Evolutionary conservation across 1,140 invertebrate species (phyloP), one percentile per base, ranked within the genome.

Genomic region (Pseudomyrmex pallidus): DNA sequence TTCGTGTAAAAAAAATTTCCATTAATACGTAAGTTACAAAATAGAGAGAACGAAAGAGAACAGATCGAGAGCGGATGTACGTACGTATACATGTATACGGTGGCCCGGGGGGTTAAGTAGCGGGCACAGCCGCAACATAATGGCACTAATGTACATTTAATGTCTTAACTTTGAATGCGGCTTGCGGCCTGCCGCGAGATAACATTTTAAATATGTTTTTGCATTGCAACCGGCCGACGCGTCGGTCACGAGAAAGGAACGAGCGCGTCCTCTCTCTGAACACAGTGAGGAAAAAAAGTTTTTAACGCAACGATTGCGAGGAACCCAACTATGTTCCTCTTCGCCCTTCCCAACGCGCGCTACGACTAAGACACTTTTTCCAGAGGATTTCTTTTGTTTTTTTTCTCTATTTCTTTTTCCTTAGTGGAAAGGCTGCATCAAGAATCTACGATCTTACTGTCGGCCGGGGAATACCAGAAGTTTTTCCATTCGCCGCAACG

Each of bases 201-300:
- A 91, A 91, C 90, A 92, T 93, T 91, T 93, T 93, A 92, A 93
- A 93, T 92, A 92, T 92, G 91, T 92, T 92, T 92, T 91, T 91
- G 89, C 89, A 89, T 92, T 56, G 85, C 85, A 78, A 72, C 56
- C 87, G 86, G 46, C 44, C 15, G 8, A 25, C 57, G n/a, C 50
- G 44, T 35, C 56, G 35, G 44, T 35, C 56, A 35, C 25, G 22
- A 59, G 66, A 70, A 78, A 74, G 8, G 25, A 56, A 13, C 22
- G 50, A 66, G 22, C 50, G 13, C 17, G 50, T 35, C 5, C 5
- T 7, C 35, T 35, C 35, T 35, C 2, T 56, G 35, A 77, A 63
- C 22, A 52, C 22, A 17, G 46, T 10, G 74, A 35, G n/a, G 57
- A 74, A 82, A 80, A 82, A 82, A 89, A 84, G 52, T 89, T 89